A percentile compares a stretch with the other conserved stretches of the same genome.
phyloP scores from a whole-genome alignment of 1,140 invertebrate species.

The Rhyacophila brunnea region DNA sequence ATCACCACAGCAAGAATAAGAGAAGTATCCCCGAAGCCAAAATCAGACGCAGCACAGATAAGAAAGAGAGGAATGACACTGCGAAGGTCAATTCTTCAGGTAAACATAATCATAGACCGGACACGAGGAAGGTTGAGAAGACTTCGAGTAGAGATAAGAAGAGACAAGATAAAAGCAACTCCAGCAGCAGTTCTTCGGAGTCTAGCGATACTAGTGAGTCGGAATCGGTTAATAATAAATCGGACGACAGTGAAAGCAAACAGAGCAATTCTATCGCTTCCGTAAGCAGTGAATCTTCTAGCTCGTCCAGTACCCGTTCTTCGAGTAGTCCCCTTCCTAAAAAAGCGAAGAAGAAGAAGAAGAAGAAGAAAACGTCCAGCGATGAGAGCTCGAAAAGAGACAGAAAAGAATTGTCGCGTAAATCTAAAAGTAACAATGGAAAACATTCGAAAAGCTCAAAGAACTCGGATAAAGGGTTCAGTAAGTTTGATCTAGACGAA shows the following conservation, averaged over 20 bases:
- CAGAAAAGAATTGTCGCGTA: conserved; percentile 24
- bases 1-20: not conserved
- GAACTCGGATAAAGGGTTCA: not conserved
- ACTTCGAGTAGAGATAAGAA: conserved; percentile 2
- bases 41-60: conserved; percentile 10
- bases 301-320: conserved; percentile 13
- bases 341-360: conserved; percentile 15
- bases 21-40: conserved; percentile 2
- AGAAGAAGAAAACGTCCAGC: conserved; percentile 24
- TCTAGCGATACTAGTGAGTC: conserved; percentile 17
- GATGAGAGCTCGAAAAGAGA: conserved; percentile 22
- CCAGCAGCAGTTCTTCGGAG: conserved; percentile 9
- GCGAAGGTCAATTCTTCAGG: not conserved
- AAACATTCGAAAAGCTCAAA: not conserved
- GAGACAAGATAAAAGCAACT: conserved; percentile 4
- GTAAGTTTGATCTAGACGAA: conserved; percentile 12
- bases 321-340: conserved; percentile 9
- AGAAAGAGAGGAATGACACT: conserved; percentile 13
- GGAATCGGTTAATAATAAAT: not conserved
- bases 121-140: conserved; percentile 1
- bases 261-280: conserved; percentile 4
- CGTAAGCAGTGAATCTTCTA: conserved; percentile 17
- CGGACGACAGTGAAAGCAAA: not conserved
- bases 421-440: conserved; percentile 19
- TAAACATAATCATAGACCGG: conserved; percentile 5